Percentiles rank a stretch among this genome's conserved stretches.
Conservation (phyloP, 1,140 invertebrate genomes). For the Apocrypta bakeri region DNA sequence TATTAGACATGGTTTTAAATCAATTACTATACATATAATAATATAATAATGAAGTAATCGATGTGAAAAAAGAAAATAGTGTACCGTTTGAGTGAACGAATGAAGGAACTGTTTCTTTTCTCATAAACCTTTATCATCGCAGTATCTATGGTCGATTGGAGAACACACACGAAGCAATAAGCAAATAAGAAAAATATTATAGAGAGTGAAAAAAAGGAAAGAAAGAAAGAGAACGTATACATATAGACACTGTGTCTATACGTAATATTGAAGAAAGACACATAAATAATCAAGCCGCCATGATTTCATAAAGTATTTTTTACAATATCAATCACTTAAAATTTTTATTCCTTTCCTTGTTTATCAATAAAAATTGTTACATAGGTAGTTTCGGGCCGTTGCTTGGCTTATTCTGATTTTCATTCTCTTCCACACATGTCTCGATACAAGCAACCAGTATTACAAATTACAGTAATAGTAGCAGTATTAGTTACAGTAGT, state of each 20-base stretch:
- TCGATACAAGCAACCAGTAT: conserved; percentile 54
- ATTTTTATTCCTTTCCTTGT: conserved; percentile 65
- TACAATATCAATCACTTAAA: conserved; percentile 67
- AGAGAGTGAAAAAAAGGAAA: conserved; percentile 26
- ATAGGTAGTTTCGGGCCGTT: conserved; percentile 65
- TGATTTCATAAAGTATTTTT: conserved; percentile 42
- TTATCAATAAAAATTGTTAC: conserved; percentile 72
- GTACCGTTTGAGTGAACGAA: neutral
- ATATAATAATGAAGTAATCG: neutral
- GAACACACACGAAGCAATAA: conserved; percentile 33
- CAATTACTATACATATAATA: neutral
- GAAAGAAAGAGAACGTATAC: neutral
- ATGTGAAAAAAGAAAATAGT: neutral
- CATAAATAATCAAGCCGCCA: conserved; percentile 34
- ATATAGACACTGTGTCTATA: no score
- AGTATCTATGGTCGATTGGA: neutral
- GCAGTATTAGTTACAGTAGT: conserved; percentile 53
- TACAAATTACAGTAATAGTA: conserved; percentile 54
- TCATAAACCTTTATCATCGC: neutral
- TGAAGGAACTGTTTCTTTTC: neutral
- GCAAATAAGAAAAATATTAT: conserved; percentile 44
- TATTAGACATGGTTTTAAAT: neutral
- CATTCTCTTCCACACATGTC: conserved; percentile 33
- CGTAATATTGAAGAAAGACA: no score
- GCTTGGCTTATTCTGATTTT: conserved; percentile 37